These are phyloP conservation scores for Zaprionus vittiger DNA, from an alignment of 1,140 invertebrate genomes.

Conservation along the genomic window DNA sequence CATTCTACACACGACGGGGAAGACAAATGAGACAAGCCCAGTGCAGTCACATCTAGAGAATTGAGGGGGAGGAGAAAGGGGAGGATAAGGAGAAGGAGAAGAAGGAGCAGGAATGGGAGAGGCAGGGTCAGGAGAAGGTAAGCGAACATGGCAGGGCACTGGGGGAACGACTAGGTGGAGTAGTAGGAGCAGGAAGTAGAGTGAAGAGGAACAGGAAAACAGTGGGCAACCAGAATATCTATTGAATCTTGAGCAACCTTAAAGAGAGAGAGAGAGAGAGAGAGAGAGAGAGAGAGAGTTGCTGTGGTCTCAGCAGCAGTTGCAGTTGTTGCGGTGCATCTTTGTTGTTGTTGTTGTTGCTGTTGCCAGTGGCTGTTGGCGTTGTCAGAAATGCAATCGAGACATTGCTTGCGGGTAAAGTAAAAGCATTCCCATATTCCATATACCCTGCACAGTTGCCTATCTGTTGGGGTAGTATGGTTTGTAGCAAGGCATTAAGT, in stretches of 20 bases:
- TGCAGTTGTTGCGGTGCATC: conserved; percentile 51
- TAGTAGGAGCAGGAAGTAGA: too few species aligned
- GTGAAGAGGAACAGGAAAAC: too few species aligned
- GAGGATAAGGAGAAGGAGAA: too few species aligned
- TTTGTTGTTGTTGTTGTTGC: conserved; percentile 18
- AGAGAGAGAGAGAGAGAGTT: background rate
- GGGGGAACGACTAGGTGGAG: too few species aligned
- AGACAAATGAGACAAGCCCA: background rate
- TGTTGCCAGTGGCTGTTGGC: conserved; percentile 24
- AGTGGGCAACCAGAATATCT: too few species aligned
- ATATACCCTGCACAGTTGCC: background rate
- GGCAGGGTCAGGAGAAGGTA: too few species aligned
- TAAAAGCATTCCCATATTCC: conserved; percentile 12
- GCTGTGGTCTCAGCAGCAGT: conserved; percentile 10
- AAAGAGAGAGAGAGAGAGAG: background rate
- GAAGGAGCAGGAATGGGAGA: background rate
- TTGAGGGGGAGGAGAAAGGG: too few species aligned
- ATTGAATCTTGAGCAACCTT: background rate
- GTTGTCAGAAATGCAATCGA: conserved; percentile 17
- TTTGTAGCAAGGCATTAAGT: background rate
- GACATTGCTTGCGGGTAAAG: conserved; percentile 6
- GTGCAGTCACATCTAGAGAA: too few species aligned
- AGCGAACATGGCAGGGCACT: too few species aligned
- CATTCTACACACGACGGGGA: background rate
- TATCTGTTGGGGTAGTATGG: background rate